Base-by-base conservation (phyloP, 2,113 vertebrate genomes). In the Centropristis striata region DNA sequence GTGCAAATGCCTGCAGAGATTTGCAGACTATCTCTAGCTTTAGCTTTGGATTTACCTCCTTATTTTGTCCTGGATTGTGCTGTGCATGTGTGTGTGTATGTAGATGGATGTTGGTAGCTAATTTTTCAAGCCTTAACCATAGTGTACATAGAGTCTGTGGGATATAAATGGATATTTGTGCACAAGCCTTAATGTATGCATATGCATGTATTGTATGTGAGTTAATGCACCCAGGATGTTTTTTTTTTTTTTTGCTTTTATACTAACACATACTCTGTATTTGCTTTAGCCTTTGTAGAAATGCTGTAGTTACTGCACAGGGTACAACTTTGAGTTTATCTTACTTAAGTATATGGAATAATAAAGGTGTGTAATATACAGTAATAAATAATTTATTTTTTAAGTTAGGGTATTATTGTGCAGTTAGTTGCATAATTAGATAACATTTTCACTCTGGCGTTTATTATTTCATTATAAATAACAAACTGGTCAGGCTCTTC, bases 41-140 rank as follows among this genome's bases (percentile, higher is more conserved):
- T 50, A 60, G 76, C 41, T 67, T 71, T 15, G 32, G 39, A 55
- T 73, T 57, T 51, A 57, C 42, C 37, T 65, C 6, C 23, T 66
- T 8, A 46, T 60, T 60, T 32, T 60, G 15, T 42, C 23, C n/a
- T 59, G 47, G 4, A 42, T 36, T 61, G 39, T 71, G 67, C 63
- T 58, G 21, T 63, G 46, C 13, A 9, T 12, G 4, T 53, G 41
- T 64, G 51, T 36, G 41, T 42, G 18, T 12, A 10, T 18, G 47
- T 10, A 21, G 39, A 41, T 0, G 2, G n/a, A 41, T 53, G 23
- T n/a, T 21, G 15, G 46, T 28, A 41, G 41, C n/a, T 50, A 63
- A 54, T 54, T 61, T n/a, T 9, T 6, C 13, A 59, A 68, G 27
- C 9, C 9, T 69, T 47, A 41, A 23, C 1, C 21, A 14, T 5